Percentiles rank a stretch among this genome's conserved stretches.
phyloP scores from a whole-genome alignment of 2,113 vertebrate species.

The Hemicordylus capensis region DNA sequence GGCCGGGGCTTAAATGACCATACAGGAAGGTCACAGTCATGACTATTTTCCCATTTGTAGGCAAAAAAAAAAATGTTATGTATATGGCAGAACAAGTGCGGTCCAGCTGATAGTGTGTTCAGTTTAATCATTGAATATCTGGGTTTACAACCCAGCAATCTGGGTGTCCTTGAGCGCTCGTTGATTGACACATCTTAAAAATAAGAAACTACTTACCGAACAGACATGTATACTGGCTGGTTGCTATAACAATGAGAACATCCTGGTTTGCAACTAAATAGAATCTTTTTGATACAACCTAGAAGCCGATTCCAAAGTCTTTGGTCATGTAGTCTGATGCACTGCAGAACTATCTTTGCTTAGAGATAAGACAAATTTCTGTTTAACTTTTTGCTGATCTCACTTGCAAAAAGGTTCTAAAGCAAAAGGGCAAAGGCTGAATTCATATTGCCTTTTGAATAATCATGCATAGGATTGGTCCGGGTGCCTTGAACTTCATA shows the following conservation, averaged over 20 bases:
- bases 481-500: neutral
- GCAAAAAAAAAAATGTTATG: neutral
- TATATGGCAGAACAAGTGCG: neutral
- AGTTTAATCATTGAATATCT: too few species aligned
- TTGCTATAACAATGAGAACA: neutral
- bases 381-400: too few species aligned
- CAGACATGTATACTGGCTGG: neutral
- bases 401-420: too few species aligned
- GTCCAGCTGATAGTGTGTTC: neutral
- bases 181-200: too few species aligned
- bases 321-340: neutral
- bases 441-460: too few species aligned
- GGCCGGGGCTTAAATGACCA: neutral
- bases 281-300: neutral
- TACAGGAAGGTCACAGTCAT: neutral
- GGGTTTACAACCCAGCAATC: neutral
- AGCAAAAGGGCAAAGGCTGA: too few species aligned
- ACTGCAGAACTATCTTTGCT: neutral
- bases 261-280: neutral
- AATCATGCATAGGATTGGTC: neutral
- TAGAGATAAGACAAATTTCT: neutral
- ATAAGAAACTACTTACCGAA: neutral
- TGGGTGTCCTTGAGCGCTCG: neutral
- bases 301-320: neutral
- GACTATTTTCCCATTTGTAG: accelerated